Percentiles rank a stretch among this genome's conserved stretches.
These are phyloP conservation scores for Zoanthus sociatus DNA, from an alignment of 92 coral and sea anemone species.

Conservation along the genomic window DNA sequence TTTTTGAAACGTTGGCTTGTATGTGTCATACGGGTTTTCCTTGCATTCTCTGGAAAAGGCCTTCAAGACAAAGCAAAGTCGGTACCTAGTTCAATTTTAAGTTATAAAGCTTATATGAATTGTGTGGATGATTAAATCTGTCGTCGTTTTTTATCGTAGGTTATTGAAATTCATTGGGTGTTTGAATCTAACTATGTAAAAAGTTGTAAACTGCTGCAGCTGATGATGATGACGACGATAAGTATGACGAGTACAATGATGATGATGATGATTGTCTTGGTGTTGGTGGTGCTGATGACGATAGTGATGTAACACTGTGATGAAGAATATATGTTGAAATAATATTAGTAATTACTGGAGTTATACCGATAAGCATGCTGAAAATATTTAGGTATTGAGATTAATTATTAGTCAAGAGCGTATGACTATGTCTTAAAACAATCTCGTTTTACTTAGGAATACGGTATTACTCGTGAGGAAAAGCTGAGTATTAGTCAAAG, in stretches of 20 bases:
- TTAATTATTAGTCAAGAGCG: no score
- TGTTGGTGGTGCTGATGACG: not conserved
- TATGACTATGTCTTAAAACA: not conserved
- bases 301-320: not conserved
- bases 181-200: no score
- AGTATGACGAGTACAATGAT: not conserved
- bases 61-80: no score
- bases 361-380: not conserved
- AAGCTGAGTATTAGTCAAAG: slow-evolving; percentile 83
- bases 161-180: no score
- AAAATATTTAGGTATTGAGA: not conserved
- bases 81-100: no score
- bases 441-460: slow-evolving; percentile 68
- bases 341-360: not conserved
- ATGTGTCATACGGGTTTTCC: no score
- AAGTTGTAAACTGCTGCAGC: not conserved
- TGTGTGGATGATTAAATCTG: no score
- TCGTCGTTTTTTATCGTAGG: no score
- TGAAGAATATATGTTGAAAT: not conserved
- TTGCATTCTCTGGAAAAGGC: no score
- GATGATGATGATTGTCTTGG: not conserved
- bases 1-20: no score
- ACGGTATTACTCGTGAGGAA: slow-evolving; percentile 88
- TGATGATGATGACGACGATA: not conserved
- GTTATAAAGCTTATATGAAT: no score